Base-by-base conservation (phyloP, 2,113 vertebrate species). In the Bombycilla garrulus region DNA sequence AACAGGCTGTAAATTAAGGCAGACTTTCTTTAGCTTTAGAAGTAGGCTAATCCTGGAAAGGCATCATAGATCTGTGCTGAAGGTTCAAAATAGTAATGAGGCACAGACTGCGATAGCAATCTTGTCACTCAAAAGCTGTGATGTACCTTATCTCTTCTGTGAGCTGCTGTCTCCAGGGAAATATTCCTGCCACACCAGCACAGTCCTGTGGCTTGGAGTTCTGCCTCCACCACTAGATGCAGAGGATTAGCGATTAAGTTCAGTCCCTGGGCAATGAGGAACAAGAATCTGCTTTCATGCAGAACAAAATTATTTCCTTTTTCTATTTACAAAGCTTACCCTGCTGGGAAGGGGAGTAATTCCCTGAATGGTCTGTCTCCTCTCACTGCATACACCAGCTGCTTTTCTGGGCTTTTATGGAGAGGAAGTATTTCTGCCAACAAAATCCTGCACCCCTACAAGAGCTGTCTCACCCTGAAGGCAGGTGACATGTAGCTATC, bases 21-120 rank as follows among this genome's bases (percentile, higher is more conserved):
- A 87, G 61, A 61, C 86, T 97, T 96, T 96, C 93, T 95, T 96
- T 91, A 93, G 93, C 77, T 88, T 93, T 88, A 88, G 72, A 94
- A 93, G 93, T 94, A 93, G 96, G 90, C 92, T 93, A 94, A 92
- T 93, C 90, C 88, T 95, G 86, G 92, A 92, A 96, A 93, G 90
- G 69, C 92, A 92, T 88, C 88, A 66, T 33, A 81, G 90, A 90
- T 93, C 90, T 96, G 80, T 94, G 92, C 86, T 92, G 88, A 86
- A 81, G 65, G 93, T 88, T 95, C 90, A 88, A 95, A 96, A 96
- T 94, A 95, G 85, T 95, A 95, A 96, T 84, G 95, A 96, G 73
- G 88, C 92, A 66, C 90, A 93, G 87, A 76, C 93, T 94, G 94
- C 1, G 62, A 94, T 64, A 95, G 93, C 93, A 90, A 83, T 92